These are phyloP conservation scores for Dipodomys stephensi DNA, from an alignment of 2,113 vertebrate species.

Conservation along the genomic window DNA sequence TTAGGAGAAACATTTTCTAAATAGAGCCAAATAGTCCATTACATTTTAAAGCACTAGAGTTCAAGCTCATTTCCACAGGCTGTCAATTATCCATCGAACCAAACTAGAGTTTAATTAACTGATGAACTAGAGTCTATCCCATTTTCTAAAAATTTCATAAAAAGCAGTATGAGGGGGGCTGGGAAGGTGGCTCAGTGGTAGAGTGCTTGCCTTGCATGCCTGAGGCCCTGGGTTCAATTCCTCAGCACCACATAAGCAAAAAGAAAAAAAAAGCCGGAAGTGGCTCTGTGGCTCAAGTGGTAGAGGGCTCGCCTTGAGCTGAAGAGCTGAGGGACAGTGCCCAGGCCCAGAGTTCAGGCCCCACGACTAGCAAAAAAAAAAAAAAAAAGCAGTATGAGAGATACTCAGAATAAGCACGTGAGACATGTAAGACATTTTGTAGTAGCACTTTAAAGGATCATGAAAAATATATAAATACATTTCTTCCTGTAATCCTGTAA, in stretches of 20 bases:
- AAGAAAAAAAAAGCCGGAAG: too few species aligned
- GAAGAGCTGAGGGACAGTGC: too few species aligned
- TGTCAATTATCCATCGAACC: background rate
- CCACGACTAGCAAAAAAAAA: too few species aligned
- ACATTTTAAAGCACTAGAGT: conserved; percentile 1
- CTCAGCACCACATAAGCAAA: too few species aligned
- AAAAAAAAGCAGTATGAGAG: conserved; percentile 19
- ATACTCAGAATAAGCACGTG: background rate
- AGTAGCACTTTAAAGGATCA: background rate
- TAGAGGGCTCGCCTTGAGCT: too few species aligned
- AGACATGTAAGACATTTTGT: background rate
- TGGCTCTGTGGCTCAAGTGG: too few species aligned
- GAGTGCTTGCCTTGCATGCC: too few species aligned
- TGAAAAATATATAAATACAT: background rate
- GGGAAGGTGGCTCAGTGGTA: too few species aligned
- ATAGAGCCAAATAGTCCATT: background rate
- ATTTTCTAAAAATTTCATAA: conserved; percentile 39
- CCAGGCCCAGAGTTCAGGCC: too few species aligned
- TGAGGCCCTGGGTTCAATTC: too few species aligned
- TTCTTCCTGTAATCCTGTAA: background rate
- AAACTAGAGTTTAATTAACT: conserved; percentile 24
- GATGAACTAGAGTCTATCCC: background rate
- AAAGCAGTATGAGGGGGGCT: background rate
- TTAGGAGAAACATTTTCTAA: conserved; percentile 4
- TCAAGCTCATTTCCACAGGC: conserved; percentile 8